Evolutionary conservation across 2,888 invertebrate species (phyloP).

Genomic region (Rhorus exstirpatorius): DNA sequence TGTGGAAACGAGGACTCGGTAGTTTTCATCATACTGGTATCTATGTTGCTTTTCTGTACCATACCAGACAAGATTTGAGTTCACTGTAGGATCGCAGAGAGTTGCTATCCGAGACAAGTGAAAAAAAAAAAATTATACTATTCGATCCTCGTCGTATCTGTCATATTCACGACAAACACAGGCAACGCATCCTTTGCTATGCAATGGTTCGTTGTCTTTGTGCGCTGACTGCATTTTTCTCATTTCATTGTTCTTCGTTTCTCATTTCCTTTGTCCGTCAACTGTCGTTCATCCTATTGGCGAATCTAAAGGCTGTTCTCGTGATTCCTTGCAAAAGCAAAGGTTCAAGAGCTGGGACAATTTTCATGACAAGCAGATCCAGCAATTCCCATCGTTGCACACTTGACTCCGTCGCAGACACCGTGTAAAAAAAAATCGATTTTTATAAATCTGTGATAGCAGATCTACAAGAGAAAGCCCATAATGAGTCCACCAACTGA

Average conservation of each 20-base stretch:
- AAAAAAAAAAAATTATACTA: background rate
- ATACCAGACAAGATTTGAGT: conserved; percentile 35
- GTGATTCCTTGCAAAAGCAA: background rate
- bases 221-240: background rate
- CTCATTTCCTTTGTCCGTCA: conserved; percentile 4
- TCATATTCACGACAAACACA: background rate
- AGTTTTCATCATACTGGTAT: conserved; percentile 37
- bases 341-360: background rate
- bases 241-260: background rate
- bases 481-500: too few relatives aligned
- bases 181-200: background rate
- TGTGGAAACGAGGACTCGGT: conserved; percentile 26
- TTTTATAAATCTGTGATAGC: too few relatives aligned
- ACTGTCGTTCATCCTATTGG: background rate
- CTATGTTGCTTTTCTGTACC: conserved; percentile 16
- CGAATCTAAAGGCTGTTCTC: background rate
- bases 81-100: conserved; percentile 33
- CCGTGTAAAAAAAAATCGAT: too few relatives aligned
- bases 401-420: too few relatives aligned
- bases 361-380: background rate
- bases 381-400: background rate
- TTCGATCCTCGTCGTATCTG: background rate
- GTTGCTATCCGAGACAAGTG: conserved; percentile 1
- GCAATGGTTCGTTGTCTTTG: background rate
- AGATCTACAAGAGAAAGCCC: too few relatives aligned